Evolutionary conservation across 2,797 vertebrate species (phyloP).

Genomic region (Sardinella longiceps): DNA sequence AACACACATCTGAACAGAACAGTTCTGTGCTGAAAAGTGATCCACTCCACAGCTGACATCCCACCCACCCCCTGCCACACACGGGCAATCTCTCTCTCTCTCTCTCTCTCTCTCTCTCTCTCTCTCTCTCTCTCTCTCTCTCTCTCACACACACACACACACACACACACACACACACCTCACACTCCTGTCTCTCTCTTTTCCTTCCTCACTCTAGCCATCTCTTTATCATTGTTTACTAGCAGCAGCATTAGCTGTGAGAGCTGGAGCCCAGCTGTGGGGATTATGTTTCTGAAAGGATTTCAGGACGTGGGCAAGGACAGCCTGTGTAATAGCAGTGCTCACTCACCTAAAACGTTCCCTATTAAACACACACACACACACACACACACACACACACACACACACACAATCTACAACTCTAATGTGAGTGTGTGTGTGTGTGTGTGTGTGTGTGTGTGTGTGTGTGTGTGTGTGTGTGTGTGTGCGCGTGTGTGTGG

Average conservation of each 20-base stretch:
- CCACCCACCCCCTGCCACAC: background rate
- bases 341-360: conserved; percentile 62
- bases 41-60: background rate
- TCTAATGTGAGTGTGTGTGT: conserved; percentile 24
- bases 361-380: conserved; percentile 54
- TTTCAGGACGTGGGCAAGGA: conserved; percentile 61
- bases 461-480: conserved; percentile 34
- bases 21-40: conserved; percentile 1
- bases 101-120: background rate
- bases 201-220: conserved; percentile 63
- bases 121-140: conserved; percentile 39
- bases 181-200: conserved; percentile 55
- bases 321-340: conserved; percentile 46
- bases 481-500: background rate
- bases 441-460: no score
- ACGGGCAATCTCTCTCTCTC: background rate
- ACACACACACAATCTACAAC: background rate
- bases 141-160: conserved; percentile 39
- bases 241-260: conserved; percentile 60
- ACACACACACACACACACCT: conserved; percentile 40
- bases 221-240: conserved; percentile 71
- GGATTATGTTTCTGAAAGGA: conserved; percentile 59
- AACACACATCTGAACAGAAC: conserved; percentile 4
- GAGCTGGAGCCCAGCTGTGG: conserved; percentile 60
- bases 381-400: conserved; percentile 35